Evolutionary conservation across 2,113 vertebrate species (phyloP), one percentile per base, ranked within the genome.

Genomic region (Anhinga rufa): DNA sequence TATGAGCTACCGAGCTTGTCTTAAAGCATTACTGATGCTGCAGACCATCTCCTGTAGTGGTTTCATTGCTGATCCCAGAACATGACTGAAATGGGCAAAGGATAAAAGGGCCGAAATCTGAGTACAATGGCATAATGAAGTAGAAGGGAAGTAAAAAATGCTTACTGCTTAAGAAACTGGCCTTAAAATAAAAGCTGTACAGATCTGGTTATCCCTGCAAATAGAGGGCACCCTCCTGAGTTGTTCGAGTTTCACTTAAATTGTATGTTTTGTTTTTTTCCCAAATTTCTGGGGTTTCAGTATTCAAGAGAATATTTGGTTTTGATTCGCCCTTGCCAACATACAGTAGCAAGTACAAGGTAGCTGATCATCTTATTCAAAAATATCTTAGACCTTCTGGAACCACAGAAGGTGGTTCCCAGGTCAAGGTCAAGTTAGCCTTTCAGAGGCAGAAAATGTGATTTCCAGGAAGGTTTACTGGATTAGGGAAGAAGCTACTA

Each of bases 51-150:
- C 94, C 95, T 95, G 82, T 80, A 51, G 97, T 58, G 97, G 97
- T 97, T 97, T 97, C 51, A 0, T 58, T 95, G 89, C 94, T 92
- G 94, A 95, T 91, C 97, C 95, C 94, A 97, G 92, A 97, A 95
- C 94, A 97, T 66, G 86, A 96, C 89, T 97, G 92, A 95, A 93
- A 95, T 92, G 96, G 97, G 96, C 96, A 96, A 51, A 12, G 71
- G 92, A 97, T 96, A 54, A 97, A 96, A 97, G 89, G 86, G 78
- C 51, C 58, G 91, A 97, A 97, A 97, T 96, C 92, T 85, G 95
- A 97, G 97, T 91, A 95, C 94, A 97, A 92, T 95, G 84, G 96
- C 60, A 92, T 95, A 97, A 96, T 96, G 94, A 97, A 95, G 89
- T 54, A 93, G 92, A 92, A 95, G 95, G 84, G 86, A 97, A 95